A percentile compares a stretch with the other conserved stretches of the same genome.
phyloP scores from a whole-genome alignment of 2,888 invertebrate species.

The Gymnosoma rotundatum region DNA sequence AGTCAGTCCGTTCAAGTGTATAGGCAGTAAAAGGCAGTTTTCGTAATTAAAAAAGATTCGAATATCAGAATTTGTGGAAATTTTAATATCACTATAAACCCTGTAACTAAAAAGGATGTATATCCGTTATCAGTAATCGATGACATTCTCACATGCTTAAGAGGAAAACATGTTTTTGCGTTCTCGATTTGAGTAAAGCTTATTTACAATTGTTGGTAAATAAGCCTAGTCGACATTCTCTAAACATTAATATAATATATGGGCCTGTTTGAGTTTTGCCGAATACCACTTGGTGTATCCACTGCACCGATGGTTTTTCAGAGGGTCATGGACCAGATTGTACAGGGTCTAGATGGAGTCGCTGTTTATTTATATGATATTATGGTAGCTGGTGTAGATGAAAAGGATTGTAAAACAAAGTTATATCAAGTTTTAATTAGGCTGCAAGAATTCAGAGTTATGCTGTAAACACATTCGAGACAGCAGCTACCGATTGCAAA shows the following conservation, averaged over 20 bases:
- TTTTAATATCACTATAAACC: conserved; percentile 62
- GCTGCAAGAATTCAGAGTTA: too few species aligned
- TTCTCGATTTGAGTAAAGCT: conserved; percentile 51
- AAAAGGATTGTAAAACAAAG: too few species aligned
- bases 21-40: conserved; percentile 56
- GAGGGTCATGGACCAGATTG: too few species aligned
- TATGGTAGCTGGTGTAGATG: too few species aligned
- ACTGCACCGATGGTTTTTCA: too few species aligned
- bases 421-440: too few species aligned
- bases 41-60: conserved; percentile 52
- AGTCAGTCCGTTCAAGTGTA: conserved; percentile 49
- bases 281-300: too few species aligned
- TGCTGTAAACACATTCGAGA: too few species aligned
- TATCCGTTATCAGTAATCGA: conserved; percentile 56
- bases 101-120: conserved; percentile 45
- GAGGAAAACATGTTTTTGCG: conserved; percentile 70
- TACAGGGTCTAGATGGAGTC: too few species aligned
- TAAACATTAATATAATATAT: conserved; percentile 72
- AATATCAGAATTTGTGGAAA: conserved; percentile 53
- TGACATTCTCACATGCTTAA: conserved; percentile 48
- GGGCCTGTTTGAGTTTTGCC: conserved; percentile 41
- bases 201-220: too few species aligned
- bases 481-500: too few species aligned
- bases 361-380: too few species aligned
- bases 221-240: conserved; percentile 46